A percentile compares a stretch with the other conserved stretches of the same genome.
Conservation (phyloP, 2,113 vertebrate genomes). For the Vimba vimba region DNA sequence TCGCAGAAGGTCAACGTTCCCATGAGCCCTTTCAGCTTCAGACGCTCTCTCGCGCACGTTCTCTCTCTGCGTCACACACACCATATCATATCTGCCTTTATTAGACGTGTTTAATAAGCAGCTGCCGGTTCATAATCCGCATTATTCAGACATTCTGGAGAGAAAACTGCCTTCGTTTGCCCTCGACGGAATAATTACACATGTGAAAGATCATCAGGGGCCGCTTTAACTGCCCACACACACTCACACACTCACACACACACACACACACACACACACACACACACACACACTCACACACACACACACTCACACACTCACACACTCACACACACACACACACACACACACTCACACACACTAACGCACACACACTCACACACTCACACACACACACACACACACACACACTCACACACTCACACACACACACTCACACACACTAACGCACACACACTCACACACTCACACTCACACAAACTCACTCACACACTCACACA, state of each 20-base stretch:
- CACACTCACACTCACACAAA: too few species aligned
- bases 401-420: neutral
- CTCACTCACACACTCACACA: too few species aligned
- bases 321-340: too few species aligned
- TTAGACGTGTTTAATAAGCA: neutral
- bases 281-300: accelerated
- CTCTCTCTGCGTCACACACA: too few species aligned
- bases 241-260: neutral
- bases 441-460: too few species aligned
- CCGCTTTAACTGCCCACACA: neutral
- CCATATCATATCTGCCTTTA: too few species aligned
- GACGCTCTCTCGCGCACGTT: constrained; percentile 59
- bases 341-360: neutral
- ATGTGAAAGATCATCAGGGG: neutral
- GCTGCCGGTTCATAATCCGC: neutral
- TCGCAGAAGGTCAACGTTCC: constrained; percentile 70
- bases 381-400: too few species aligned
- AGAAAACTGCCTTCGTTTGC: neutral
- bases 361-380: too few species aligned
- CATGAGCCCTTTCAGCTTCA: constrained; percentile 65
- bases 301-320: too few species aligned
- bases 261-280: too few species aligned
- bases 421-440: too few species aligned
- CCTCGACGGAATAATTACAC: neutral
- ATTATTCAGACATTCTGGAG: neutral